Base-by-base conservation (phyloP, 2,888 invertebrate species). In the Neoitamus cyanurus region DNA sequence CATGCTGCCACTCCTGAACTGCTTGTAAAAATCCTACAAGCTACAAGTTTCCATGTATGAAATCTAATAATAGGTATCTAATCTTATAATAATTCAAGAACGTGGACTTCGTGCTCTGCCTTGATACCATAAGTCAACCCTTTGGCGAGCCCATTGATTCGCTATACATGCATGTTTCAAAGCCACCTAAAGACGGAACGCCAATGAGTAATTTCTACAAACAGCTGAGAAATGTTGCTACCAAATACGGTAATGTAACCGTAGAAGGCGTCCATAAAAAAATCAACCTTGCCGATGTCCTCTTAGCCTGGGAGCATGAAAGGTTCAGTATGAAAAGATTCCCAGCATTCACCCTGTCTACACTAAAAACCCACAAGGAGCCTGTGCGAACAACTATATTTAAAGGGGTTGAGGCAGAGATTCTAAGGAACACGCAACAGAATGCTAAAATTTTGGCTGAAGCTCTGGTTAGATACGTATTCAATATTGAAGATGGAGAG, bases 261-360 rank as follows among this genome's bases (percentile, higher is more conserved):
- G 92, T 95, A 11, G 94, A 95, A 86, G 93, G 96, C 72, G 93
- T 95, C 6, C 98, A 99, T 89, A 99, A 99, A 92, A 99, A 99
- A 93, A 99, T 99, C 88, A 98, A 98, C 92, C 92, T 99, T 83
- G 98, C 97, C 0, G 98, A 98, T 83, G 96, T 97, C 87, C 93
- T 95, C 84, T 91, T 98, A 34, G 96, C 98, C 0, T 99, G 99
- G 99, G 98, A 99, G 89, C 99, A 99, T 89, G 99, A 99, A 91
- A 92, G 97, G 87, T 99, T 96, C 92, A 98, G 98, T 90, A 97
- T 99, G 88, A 94, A 97, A 87, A 93, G 98, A 86, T 93, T 98
- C 88, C 95, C 98, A 0, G 98, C 98, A 0, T 97, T 98, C 89
- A 99, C 99, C 0, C 88, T 99, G 3, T 98, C 98, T 0, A 94